Evolutionary conservation across 2,888 invertebrate genomes (phyloP).

Genomic region (Epistrophe eligans): DNA sequence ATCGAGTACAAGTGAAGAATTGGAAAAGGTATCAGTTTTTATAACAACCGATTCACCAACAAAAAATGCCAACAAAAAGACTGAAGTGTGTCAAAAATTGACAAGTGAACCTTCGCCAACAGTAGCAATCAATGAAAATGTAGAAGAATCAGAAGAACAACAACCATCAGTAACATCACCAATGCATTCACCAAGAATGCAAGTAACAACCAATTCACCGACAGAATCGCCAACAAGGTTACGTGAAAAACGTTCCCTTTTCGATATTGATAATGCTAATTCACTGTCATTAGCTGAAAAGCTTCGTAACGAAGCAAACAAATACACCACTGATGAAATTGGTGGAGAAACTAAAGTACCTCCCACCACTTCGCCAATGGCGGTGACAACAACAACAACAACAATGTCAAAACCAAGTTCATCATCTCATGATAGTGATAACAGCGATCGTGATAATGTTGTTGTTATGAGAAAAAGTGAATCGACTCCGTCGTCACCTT

Average conservation of each 20-base stretch:
- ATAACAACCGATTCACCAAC: conserved; percentile 56
- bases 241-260: conserved; percentile 83
- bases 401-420: conserved; percentile 75
- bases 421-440: conserved; percentile 72
- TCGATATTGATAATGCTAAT: conserved; percentile 80
- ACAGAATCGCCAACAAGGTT: conserved; percentile 83
- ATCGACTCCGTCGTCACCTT: conserved; percentile 78
- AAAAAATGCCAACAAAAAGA: conserved; percentile 77
- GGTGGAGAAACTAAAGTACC: conserved; percentile 58
- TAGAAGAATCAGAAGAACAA: conserved; percentile 41
- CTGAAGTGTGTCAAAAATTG: conserved; percentile 75
- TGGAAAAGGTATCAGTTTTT: conserved; percentile 1
- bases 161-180: conserved; percentile 55
- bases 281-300: conserved; percentile 80
- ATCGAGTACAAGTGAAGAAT: conserved; percentile 44
- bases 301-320: conserved; percentile 80
- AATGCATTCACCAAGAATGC: conserved; percentile 67
- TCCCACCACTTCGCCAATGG: conserved; percentile 28
- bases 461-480: conserved; percentile 71
- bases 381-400: conserved; percentile 15
- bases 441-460: conserved; percentile 77
- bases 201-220: conserved; percentile 82
- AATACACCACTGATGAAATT: conserved; percentile 78
- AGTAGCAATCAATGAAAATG: conserved; percentile 62
- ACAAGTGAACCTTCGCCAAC: conserved; percentile 56